phyloP scores from a whole-genome alignment of 2,888 invertebrate genomes.

The Cephus pulcher region DNA sequence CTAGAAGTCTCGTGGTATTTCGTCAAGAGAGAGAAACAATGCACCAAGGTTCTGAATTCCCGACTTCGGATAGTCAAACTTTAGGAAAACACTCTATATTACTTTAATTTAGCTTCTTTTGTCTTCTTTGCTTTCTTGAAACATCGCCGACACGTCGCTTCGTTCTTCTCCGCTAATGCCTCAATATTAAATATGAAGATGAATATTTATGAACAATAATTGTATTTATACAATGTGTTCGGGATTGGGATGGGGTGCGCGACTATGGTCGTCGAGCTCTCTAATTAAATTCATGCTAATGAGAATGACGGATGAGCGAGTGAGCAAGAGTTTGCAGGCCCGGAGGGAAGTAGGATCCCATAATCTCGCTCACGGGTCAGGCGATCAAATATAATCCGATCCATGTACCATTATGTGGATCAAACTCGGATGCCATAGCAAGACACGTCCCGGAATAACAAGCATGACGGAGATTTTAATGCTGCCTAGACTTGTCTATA shows the following conservation, averaged over 20 bases:
- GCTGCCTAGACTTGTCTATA: no score
- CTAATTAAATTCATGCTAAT: constrained; percentile 59
- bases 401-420: no score
- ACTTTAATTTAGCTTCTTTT: background rate
- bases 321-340: background rate
- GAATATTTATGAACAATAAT: constrained; percentile 62
- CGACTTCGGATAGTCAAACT: background rate
- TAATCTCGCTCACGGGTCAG: no score
- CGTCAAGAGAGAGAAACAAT: no score
- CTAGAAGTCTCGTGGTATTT: constrained; percentile 10
- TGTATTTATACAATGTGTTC: constrained; percentile 56
- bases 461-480: no score
- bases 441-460: no score
- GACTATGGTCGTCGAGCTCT: constrained; percentile 18
- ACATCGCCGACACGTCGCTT: background rate
- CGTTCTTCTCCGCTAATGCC: background rate
- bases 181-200: constrained; percentile 55
- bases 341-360: no score
- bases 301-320: constrained; percentile 25
- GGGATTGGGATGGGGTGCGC: constrained; percentile 15
- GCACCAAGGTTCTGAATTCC: no score
- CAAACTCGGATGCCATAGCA: no score
- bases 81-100: background rate
- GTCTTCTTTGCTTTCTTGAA: background rate
- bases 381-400: no score